Evolutionary conservation across 2,888 invertebrate genomes (phyloP).

Genomic region (Caradrina clavipalpis): DNA sequence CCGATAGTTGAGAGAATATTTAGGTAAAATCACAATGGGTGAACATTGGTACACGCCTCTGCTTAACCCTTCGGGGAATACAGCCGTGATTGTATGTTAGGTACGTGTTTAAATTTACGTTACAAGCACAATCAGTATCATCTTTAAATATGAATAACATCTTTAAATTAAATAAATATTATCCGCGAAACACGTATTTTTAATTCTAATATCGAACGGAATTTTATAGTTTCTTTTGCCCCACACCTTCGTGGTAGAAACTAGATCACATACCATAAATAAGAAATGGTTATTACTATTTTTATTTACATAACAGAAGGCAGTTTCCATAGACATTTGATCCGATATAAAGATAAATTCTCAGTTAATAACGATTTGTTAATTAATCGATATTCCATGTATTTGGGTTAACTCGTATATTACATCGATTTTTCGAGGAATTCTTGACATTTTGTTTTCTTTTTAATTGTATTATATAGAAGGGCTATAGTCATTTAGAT

Average conservation of each 20-base stretch:
- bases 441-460: background rate
- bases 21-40: too few species aligned
- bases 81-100: too few species aligned
- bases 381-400: constrained; percentile 47
- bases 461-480: constrained; percentile 13
- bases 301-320: constrained; percentile 26
- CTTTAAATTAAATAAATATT: too few species aligned
- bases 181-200: too few species aligned
- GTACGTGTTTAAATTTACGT: background rate
- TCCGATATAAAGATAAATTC: constrained; percentile 24
- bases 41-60: too few species aligned
- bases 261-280: constrained; percentile 7
- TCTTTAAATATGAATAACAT: too few species aligned
- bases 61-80: too few species aligned
- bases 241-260: background rate
- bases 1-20: too few species aligned
- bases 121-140: too few species aligned
- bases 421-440: background rate
- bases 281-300: background rate
- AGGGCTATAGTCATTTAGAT: constrained; percentile 14
- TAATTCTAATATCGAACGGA: too few species aligned
- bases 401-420: constrained; percentile 28
- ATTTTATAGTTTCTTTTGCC: too few species aligned
- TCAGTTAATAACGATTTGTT: constrained; percentile 20
- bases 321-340: constrained; percentile 5